These are phyloP conservation scores for Epizoanthus scotinus DNA, from an alignment of 92 coral and sea anemone genomes.

Conservation along the genomic window DNA sequence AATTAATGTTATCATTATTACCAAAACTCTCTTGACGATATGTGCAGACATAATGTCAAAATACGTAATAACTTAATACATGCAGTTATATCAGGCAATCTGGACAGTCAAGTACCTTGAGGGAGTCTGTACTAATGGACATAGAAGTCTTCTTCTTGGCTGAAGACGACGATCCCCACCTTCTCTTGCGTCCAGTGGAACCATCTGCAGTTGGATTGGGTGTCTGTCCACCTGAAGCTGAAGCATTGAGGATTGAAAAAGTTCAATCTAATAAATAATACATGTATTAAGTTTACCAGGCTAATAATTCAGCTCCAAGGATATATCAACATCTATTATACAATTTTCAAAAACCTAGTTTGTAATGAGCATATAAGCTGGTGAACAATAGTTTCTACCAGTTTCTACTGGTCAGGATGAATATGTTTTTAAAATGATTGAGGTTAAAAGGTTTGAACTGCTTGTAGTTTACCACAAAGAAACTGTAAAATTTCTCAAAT, in stretches of 20 bases:
- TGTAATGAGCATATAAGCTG: too few species aligned
- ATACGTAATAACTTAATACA: too few species aligned
- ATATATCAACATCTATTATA: background rate
- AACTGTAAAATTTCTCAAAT: too few species aligned
- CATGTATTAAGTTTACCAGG: background rate
- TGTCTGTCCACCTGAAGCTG: slow-evolving; percentile 65
- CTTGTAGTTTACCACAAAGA: too few species aligned
- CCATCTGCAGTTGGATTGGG: slow-evolving; percentile 18
- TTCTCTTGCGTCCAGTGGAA: slow-evolving; percentile 69
- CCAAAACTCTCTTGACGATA: too few species aligned
- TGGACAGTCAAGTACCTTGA: slow-evolving; percentile 64
- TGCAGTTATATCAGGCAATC: background rate
- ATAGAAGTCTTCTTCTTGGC: slow-evolving; percentile 75
- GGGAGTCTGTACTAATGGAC: slow-evolving; percentile 90
- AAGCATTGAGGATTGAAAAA: background rate
- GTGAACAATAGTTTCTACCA: too few species aligned
- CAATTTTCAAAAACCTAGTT: too few species aligned
- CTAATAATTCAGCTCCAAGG: background rate
- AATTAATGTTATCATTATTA: too few species aligned
- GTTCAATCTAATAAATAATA: background rate
- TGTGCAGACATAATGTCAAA: too few species aligned
- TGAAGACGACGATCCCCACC: slow-evolving; percentile 85
- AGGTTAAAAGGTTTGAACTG: too few species aligned
- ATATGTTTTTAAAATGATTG: too few species aligned
- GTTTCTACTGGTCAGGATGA: too few species aligned